These are phyloP conservation scores for Malthinus flaveolus DNA, from an alignment of 2,888 invertebrate species.

Conservation along the genomic window DNA sequence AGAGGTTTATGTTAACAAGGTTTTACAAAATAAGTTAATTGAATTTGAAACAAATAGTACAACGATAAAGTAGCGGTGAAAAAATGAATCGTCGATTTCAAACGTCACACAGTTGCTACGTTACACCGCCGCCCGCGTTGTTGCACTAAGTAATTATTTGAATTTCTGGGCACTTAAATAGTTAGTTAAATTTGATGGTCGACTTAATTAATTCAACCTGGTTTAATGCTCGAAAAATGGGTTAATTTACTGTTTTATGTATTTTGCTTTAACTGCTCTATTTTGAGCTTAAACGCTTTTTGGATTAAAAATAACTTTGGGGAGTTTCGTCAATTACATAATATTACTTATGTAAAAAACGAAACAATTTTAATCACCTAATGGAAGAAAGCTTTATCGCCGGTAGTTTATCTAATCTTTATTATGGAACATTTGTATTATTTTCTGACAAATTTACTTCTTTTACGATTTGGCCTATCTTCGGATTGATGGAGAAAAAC, in stretches of 20 bases:
- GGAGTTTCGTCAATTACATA: slow-evolving; percentile 8
- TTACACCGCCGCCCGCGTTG: neutral
- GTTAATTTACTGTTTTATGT: slow-evolving; percentile 15
- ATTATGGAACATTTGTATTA: neutral
- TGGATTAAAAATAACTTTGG: slow-evolving; percentile 12
- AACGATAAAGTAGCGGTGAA: too few species aligned
- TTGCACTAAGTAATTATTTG: neutral
- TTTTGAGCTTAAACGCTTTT: slow-evolving; percentile 8
- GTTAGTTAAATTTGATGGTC: slow-evolving; percentile 18
- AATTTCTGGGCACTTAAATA: neutral
- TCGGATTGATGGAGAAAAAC: slow-evolving; percentile 12
- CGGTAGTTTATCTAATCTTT: slow-evolving; percentile 1
- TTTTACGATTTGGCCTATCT: slow-evolving; percentile 15
- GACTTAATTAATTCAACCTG: slow-evolving; percentile 21
- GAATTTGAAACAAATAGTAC: neutral
- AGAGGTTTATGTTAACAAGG: too few species aligned
- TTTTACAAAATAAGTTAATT: too few species aligned
- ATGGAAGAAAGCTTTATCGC: slow-evolving; percentile 1
- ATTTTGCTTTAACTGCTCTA: slow-evolving; percentile 16
- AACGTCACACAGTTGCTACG: too few species aligned
- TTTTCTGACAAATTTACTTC: slow-evolving; percentile 21
- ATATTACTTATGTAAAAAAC: slow-evolving; percentile 2
- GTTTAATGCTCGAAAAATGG: slow-evolving; percentile 21
- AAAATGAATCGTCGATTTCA: too few species aligned
- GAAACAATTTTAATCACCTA: slow-evolving; percentile 5